phyloP scores from a whole-genome alignment of 2,797 vertebrate genomes.

The Enoplosus armatus region DNA sequence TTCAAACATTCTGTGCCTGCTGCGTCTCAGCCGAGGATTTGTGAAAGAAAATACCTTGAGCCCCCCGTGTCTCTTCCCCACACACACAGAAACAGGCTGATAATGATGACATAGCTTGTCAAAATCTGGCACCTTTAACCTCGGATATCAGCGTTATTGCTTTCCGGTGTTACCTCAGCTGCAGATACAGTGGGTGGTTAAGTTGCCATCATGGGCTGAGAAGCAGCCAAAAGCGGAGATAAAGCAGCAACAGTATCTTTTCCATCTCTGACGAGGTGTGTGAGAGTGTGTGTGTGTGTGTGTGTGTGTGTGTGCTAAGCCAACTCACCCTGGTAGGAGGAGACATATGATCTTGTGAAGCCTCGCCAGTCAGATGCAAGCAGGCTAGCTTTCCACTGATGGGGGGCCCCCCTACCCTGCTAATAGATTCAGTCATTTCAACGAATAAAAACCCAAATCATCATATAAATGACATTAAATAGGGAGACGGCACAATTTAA shows the following conservation, averaged over 20 bases:
- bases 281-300: constrained; percentile 30
- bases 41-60: constrained; percentile 70
- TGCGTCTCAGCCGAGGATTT: constrained; percentile 67
- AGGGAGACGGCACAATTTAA: constrained; percentile 58
- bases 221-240: constrained; percentile 52
- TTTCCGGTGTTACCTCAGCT: constrained; percentile 57
- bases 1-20: constrained; percentile 55
- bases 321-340: constrained; percentile 27
- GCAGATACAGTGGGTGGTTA: constrained; percentile 66
- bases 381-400: constrained; percentile 41
- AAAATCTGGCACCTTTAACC: constrained; percentile 77
- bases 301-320: constrained; percentile 5
- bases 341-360: constrained; percentile 36
- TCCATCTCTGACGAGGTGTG: constrained; percentile 56
- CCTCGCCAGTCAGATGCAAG: constrained; percentile 55
- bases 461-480: constrained; percentile 73
- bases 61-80: constrained; percentile 34
- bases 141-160: constrained; percentile 67
- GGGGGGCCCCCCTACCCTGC: constrained; percentile 25
- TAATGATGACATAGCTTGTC: constrained; percentile 79
- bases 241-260: constrained; percentile 60
- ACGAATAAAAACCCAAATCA: constrained; percentile 73
- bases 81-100: constrained; percentile 48
- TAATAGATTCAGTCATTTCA: constrained; percentile 72
- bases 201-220: constrained; percentile 67